Conservation (phyloP, 2,113 vertebrate genomes). For the Aegotheles bennettii region DNA sequence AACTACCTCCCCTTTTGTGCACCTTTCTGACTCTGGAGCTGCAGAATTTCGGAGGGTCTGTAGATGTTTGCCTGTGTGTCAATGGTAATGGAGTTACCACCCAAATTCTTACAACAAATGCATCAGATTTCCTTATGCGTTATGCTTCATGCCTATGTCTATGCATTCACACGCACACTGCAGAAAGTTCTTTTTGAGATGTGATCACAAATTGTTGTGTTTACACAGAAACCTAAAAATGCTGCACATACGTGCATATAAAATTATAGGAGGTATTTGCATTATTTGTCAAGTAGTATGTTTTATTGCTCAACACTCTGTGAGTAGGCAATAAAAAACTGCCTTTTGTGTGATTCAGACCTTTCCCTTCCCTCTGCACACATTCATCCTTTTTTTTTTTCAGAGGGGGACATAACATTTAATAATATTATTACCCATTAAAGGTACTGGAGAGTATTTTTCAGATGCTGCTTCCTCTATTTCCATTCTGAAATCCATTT, state of each 20-base stretch:
- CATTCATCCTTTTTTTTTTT: background rate
- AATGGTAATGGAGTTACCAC: background rate
- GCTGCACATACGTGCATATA: background rate
- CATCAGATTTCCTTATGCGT: accelerated
- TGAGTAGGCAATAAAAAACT: background rate
- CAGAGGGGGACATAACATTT: background rate
- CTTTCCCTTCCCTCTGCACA: background rate
- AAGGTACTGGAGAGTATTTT: background rate
- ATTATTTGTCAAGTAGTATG: background rate
- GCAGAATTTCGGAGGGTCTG: background rate
- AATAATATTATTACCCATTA: background rate
- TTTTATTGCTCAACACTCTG: background rate
- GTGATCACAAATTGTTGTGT: background rate
- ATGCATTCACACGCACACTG: background rate
- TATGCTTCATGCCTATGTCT: background rate
- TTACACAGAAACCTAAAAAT: constrained; percentile 16
- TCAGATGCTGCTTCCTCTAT: background rate
- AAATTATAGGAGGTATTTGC: background rate
- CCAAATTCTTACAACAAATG: background rate
- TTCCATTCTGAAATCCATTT: background rate
- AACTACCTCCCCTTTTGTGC: background rate
- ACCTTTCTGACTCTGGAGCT: background rate
- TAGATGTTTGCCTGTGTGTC: background rate
- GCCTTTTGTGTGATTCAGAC: background rate
- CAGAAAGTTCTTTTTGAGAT: background rate